Evolutionary conservation across 2,888 invertebrate species (phyloP).

Genomic region (Anagyrus pseudococci): DNA sequence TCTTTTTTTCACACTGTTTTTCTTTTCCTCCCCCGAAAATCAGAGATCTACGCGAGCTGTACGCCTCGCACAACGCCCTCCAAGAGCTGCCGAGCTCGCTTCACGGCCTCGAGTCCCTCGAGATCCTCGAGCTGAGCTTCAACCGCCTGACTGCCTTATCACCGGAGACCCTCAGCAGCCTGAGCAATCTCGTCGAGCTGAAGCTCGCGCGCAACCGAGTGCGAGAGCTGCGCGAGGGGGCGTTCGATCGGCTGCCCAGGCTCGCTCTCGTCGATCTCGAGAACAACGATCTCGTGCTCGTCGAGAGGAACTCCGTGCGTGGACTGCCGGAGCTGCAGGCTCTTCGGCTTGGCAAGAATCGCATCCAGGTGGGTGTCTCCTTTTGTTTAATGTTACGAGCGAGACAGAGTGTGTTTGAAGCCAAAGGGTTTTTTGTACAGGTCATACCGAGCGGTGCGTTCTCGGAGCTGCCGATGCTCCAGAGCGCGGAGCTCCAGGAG

Average conservation of each 20-base stretch:
- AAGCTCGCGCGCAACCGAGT: constrained; percentile 79
- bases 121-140: constrained; percentile 78
- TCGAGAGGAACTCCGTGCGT: constrained; percentile 76
- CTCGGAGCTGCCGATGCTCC: constrained; percentile 76
- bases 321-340: constrained; percentile 74
- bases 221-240: constrained; percentile 72
- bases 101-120: constrained; percentile 72
- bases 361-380: constrained; percentile 66
- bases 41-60: constrained; percentile 74
- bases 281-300: constrained; percentile 78
- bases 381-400: neutral
- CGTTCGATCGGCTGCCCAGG: constrained; percentile 74
- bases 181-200: constrained; percentile 74
- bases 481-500: constrained; percentile 80
- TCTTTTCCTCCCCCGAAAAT: too few species aligned
- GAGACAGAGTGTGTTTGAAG: too few species aligned
- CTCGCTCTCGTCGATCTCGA: constrained; percentile 80
- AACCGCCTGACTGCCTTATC: constrained; percentile 77
- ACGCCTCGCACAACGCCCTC: constrained; percentile 80
- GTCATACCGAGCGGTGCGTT: constrained; percentile 77
- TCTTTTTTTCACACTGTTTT: constrained; percentile 7
- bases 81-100: constrained; percentile 76
- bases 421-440: constrained; percentile 37
- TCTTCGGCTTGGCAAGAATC: constrained; percentile 74
- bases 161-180: constrained; percentile 72